Conservation (phyloP, 2,797 vertebrate genomes). For the Champsocephalus gunnari region DNA sequence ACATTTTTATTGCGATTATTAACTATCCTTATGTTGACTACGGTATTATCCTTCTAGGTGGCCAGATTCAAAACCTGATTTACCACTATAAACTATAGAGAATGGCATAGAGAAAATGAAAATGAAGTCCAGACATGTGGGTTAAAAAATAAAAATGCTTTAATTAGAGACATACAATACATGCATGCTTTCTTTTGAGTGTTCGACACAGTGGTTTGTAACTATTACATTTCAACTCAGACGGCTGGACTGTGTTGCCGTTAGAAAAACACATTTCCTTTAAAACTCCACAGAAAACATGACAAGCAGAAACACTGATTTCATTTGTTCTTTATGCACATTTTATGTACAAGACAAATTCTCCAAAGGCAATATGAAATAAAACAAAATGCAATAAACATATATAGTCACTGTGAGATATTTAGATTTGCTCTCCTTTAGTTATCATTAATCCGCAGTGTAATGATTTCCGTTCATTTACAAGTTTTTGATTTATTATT, state of each 20-base stretch:
- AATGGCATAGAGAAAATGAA: background rate
- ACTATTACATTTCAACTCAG: background rate
- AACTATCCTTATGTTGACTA: background rate
- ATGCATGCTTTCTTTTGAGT: background rate
- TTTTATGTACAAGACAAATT: constrained; percentile 81
- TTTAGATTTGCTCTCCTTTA: constrained; percentile 25
- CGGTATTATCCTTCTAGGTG: background rate
- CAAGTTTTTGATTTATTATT: background rate
- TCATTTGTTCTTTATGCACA: constrained; percentile 71
- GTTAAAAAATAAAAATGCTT: background rate
- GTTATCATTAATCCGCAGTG: background rate
- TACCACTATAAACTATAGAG: background rate
- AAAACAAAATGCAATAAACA: constrained; percentile 73
- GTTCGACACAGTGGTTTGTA: background rate
- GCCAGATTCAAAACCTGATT: background rate
- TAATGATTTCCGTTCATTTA: constrained; percentile 31
- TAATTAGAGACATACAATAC: background rate
- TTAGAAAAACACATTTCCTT: background rate
- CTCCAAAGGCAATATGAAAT: constrained; percentile 78
- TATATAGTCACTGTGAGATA: constrained; percentile 45
- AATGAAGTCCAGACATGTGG: background rate
- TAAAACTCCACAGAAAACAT: background rate
- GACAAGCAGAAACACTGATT: constrained; percentile 5
- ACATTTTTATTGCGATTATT: background rate
- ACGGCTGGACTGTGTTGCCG: background rate